Evolutionary conservation across 2,113 vertebrate genomes (phyloP).

Genomic region (Edolisoma coerulescens): DNA sequence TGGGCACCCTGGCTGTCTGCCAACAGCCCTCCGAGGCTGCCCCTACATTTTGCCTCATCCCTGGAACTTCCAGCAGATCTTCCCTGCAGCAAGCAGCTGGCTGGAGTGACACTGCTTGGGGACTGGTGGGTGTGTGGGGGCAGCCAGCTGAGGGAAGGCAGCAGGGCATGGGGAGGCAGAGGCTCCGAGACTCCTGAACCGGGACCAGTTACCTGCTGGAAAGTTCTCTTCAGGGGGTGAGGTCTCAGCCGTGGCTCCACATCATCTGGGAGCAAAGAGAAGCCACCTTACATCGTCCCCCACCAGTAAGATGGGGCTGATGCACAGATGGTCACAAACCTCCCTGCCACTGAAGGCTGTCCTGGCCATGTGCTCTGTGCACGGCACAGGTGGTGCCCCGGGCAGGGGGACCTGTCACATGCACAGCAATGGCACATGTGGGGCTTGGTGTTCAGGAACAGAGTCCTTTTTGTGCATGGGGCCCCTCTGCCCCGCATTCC

Average conservation of each 20-base stretch:
- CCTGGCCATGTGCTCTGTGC: background rate
- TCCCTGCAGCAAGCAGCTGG: background rate
- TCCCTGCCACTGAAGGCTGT: background rate
- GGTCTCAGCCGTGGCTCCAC: constrained; percentile 48
- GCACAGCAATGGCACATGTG: background rate
- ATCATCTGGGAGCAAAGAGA: constrained; percentile 63
- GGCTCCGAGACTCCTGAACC: background rate
- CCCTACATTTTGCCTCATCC: background rate
- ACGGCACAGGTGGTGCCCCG: background rate
- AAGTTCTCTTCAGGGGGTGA: constrained; percentile 34
- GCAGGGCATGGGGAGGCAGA: background rate
- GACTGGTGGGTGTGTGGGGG: background rate
- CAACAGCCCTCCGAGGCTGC: accelerated
- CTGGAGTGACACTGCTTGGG: background rate
- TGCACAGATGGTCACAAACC: accelerated
- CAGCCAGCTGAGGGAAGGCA: accelerated
- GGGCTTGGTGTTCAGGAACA: background rate
- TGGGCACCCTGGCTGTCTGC: background rate
- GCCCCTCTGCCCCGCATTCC: background rate
- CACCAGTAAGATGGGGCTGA: background rate
- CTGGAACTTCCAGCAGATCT: background rate
- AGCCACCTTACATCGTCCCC: background rate
- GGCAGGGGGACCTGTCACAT: too few relatives aligned
- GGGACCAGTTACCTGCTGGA: constrained; percentile 66
- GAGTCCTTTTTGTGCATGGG: background rate